phyloP scores from a whole-genome alignment of 1,140 invertebrate species.

The Ceratitis capitata region DNA sequence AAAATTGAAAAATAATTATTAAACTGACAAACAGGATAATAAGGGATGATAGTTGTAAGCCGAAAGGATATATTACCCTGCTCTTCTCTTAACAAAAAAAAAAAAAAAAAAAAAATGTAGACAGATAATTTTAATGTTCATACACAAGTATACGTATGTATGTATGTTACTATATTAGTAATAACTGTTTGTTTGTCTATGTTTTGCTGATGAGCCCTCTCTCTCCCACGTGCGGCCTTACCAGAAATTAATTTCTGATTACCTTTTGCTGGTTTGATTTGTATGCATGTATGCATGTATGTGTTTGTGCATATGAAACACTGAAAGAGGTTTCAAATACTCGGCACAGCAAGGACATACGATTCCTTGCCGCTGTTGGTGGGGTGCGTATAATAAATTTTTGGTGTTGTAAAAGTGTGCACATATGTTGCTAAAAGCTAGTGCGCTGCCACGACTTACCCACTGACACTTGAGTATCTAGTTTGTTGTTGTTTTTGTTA shows the following conservation, averaged over 20 bases:
- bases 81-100: too few relatives aligned
- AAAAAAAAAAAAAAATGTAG: neutral
- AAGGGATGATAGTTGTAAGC: conserved; percentile 55
- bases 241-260: conserved; percentile 65
- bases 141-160: too few relatives aligned
- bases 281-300: conserved; percentile 40
- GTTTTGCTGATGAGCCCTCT: conserved; percentile 3
- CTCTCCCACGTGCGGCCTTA: conserved; percentile 17
- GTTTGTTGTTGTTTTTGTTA: neutral
- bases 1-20: conserved; percentile 45
- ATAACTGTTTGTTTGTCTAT: neutral
- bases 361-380: neutral
- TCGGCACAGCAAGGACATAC: too few relatives aligned
- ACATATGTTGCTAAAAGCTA: conserved; percentile 37
- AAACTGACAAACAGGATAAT: conserved; percentile 62
- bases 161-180: neutral
- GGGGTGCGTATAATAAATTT: neutral
- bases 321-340: too few relatives aligned
- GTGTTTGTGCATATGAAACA: neutral
- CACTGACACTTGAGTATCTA: conserved; percentile 26
- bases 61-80: neutral
- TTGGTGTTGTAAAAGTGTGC: conserved; percentile 23
- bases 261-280: conserved; percentile 53
- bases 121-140: conserved; percentile 9
- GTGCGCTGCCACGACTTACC: neutral